Base-by-base conservation (phyloP, 2,888 invertebrate genomes). In the Eucera pruinosa region DNA sequence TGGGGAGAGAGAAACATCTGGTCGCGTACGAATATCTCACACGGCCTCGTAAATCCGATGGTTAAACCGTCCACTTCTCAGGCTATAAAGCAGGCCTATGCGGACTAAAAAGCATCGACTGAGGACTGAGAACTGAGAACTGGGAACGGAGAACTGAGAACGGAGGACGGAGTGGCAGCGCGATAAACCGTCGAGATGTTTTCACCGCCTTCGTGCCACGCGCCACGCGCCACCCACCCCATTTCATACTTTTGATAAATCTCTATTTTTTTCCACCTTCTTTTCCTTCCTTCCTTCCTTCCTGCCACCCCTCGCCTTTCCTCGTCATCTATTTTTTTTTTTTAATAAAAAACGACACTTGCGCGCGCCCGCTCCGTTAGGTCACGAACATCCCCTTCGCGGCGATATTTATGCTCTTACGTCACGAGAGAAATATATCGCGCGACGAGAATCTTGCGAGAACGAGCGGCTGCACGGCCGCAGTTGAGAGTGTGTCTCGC, bases 361-460 rank as follows among this genome's bases (percentile, higher is more conserved):
- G 58, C 54, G 33, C 66, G 69, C 48, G n/a, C n/a, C n/a, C 33
- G 67, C 57, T 69, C 36, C 77, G 64, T 71, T 76, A 67, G 79
- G 80, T 85, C 79, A 80, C 85, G 78, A 85, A 81, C 85, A 81
- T 76, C 82, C 74, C 80, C 67, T 68, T 78, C 79, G 57, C 73
- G 25, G 71, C 68, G 74, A 82, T 85, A 85, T 85, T 85, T 82
- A 85, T 85, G 82, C 85, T 70, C 81, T 67, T 81, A 82, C 82
- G 85, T 85, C 84, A 82, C 81, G 81, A 77, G 78, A 85, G 83
- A 85, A 82, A 85, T 85, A n/a, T n/a, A 85, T 85, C 83, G 78
- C 65, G 74, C 77, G 60, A 73, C 75, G 70, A 54, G 81, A 81
- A 84, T 79, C 82, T 84, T 48, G 76, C 77, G 72, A 81, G 66